phyloP scores from a whole-genome alignment of 2,888 invertebrate genomes.

The Lamellibrachia columna region DNA sequence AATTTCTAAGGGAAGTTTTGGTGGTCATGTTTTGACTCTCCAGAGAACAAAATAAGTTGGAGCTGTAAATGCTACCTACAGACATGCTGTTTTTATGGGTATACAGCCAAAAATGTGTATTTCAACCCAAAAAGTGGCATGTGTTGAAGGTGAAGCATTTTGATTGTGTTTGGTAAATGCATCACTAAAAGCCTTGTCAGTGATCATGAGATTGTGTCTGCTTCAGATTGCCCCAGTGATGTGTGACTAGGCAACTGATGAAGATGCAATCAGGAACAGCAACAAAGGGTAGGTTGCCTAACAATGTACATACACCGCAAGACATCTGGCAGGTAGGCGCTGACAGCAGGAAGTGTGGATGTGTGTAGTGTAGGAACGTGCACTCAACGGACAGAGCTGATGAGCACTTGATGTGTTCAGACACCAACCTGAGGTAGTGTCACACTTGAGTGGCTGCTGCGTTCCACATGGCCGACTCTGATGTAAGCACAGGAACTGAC shows the following conservation, averaged over 20 bases:
- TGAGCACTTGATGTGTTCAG: not conserved
- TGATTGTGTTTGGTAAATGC: too few relatives aligned
- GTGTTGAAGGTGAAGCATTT: too few relatives aligned
- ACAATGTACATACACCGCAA: not conserved
- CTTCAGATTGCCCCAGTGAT: not conserved
- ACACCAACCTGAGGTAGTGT: not conserved
- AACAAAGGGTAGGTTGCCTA: slow-evolving; percentile 16
- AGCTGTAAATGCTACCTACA: too few relatives aligned
- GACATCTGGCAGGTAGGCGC: not conserved
- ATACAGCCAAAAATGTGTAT: too few relatives aligned
- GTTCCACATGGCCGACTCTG: not conserved
- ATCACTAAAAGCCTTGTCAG: not conserved
- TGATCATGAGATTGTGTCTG: not conserved
- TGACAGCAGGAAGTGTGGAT: not conserved
- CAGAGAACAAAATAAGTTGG: too few relatives aligned
- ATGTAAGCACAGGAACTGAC: not conserved
- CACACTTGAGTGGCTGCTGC: not conserved
- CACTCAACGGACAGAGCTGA: not conserved
- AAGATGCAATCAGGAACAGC: not conserved
- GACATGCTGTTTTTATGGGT: too few relatives aligned
- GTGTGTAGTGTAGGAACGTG: not conserved
- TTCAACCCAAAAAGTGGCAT: too few relatives aligned
- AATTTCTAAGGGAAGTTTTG: too few relatives aligned
- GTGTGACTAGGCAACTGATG: not conserved
- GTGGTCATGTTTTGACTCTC: too few relatives aligned